Evolutionary conservation across 1,140 invertebrate species (phyloP), one percentile per base, ranked within the genome.

Genomic region (Lanistes nyassanus): DNA sequence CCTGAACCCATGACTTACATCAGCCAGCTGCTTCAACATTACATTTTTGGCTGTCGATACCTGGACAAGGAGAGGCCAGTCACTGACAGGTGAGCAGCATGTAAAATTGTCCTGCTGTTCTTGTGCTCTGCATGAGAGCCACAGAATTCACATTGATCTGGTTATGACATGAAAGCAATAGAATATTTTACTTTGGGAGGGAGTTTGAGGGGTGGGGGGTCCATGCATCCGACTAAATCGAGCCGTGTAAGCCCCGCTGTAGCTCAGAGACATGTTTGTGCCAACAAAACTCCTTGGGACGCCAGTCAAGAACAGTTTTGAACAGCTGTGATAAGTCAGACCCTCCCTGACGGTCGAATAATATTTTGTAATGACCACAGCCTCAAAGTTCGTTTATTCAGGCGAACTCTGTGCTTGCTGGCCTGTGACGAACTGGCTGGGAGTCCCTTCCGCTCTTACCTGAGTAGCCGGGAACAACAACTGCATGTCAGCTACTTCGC

Each of bases 351-450:
- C n/a, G n/a, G n/a, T n/a, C n/a, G n/a, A n/a, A n/a, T n/a, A n/a
- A n/a, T n/a, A n/a, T n/a, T n/a, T n/a, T n/a, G n/a, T n/a, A n/a
- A n/a, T n/a, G n/a, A n/a, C n/a, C n/a, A n/a, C n/a, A n/a, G n/a
- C n/a, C n/a, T n/a, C n/a, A n/a, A n/a, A n/a, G n/a, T n/a, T n/a
- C n/a, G n/a, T n/a, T n/a, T 65, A 19, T 62, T 53, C 36, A 72
- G 70, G 42, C 70, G 70, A n/a, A 60, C 70, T n/a, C 36, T 72
- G 53, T 60, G 56, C 60, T 16, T 72, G 56, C 36, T 72, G 70
- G 70, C 70, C 6, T 72, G 70, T 58, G 70, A 72, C 56, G 56
- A 37, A 3, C 29, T 36, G 5, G 56, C 56, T 4, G 70, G 70
- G 13, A 60, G 21, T 16, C 70, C 70, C 2, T 34, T 72, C 16